phyloP scores from a whole-genome alignment of 2,797 vertebrate genomes.

The Hippopotamyrus pictus region DNA sequence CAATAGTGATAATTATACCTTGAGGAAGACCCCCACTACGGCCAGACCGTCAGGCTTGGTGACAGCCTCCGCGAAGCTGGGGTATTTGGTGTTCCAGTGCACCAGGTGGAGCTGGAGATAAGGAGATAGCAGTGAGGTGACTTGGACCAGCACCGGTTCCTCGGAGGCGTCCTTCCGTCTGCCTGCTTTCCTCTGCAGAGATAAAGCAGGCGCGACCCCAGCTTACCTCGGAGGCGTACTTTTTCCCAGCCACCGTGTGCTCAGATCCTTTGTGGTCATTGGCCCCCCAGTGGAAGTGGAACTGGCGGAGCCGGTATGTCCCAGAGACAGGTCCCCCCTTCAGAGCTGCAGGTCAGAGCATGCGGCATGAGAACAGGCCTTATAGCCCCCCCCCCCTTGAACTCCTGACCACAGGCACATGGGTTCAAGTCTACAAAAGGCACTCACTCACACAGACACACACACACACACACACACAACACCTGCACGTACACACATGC shows the following conservation, averaged over 20 bases:
- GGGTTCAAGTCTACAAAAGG: not conserved
- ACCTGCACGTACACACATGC: too few relatives aligned
- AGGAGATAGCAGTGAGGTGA: not conserved
- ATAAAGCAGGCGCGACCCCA: not conserved
- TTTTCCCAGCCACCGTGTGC: slow-evolving; percentile 73
- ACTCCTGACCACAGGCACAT: not conserved
- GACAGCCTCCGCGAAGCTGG: slow-evolving; percentile 78
- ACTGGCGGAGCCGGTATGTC: slow-evolving; percentile 81
- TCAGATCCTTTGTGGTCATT: slow-evolving; percentile 80
- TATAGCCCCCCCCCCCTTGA: not conserved
- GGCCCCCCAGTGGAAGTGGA: slow-evolving; percentile 91
- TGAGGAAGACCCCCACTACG: slow-evolving; percentile 85
- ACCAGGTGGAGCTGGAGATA: slow-evolving; percentile 86
- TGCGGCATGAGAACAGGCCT: not conserved
- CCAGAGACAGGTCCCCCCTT: slow-evolving; percentile 78
- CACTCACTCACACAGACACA: not conserved
- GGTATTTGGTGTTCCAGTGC: slow-evolving; percentile 93
- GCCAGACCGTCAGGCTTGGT: slow-evolving; percentile 80
- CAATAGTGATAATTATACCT: slow-evolving; percentile 55
- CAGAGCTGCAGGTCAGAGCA: slow-evolving; percentile 59
- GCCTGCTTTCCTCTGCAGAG: not conserved
- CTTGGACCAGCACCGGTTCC: not conserved
- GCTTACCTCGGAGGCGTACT: slow-evolving; percentile 81
- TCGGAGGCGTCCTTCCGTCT: not conserved
- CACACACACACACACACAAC: not conserved